Percentiles rank a stretch among this genome's conserved stretches.
Conservation (phyloP, 30 jellyfish, hydroid and myxozoan genomes). For the Hydra vulgaris region DNA sequence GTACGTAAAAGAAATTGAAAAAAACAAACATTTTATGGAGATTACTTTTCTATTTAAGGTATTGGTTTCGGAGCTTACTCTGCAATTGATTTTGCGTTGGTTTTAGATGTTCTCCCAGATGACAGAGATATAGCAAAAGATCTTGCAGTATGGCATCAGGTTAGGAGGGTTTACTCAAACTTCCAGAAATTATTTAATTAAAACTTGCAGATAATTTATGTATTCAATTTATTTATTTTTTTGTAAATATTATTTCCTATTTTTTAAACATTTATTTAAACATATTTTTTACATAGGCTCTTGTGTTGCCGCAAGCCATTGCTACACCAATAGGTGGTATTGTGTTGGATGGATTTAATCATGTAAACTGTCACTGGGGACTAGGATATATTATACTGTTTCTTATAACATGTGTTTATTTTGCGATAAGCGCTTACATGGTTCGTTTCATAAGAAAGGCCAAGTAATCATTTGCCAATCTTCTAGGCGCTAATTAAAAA, state of each 20-base stretch:
- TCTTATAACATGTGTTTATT: slow-evolving; percentile 63
- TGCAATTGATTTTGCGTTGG: slow-evolving; percentile 92
- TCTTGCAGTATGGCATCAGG: slow-evolving; percentile 99
- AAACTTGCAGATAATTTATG: too few species aligned
- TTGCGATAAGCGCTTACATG: slow-evolving; percentile 79
- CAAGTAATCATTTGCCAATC: slow-evolving; percentile 13
- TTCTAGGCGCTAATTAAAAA: too few species aligned
- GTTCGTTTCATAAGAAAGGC: slow-evolving; percentile 72
- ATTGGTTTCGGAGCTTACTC: slow-evolving; percentile 95
- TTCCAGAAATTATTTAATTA: not conserved
- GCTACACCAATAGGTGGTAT: slow-evolving; percentile 98
- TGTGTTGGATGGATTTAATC: slow-evolving; percentile 87
- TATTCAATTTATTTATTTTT: too few species aligned
- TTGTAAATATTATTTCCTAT: too few species aligned
- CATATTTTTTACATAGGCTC: slow-evolving; percentile 65
- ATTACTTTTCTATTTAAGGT: too few species aligned
- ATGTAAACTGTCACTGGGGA: slow-evolving; percentile 74
- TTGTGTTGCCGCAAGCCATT: slow-evolving; percentile 88
- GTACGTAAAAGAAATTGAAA: too few species aligned
- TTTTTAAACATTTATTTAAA: too few species aligned
- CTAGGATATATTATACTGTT: slow-evolving; percentile 79
- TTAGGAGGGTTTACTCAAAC: not conserved
- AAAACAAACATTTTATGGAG: too few species aligned
- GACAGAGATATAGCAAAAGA: slow-evolving; percentile 95
- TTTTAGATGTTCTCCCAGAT: slow-evolving; percentile 87